Evolutionary conservation across 2,888 invertebrate genomes (phyloP), one percentile per base, ranked within the genome.

Genomic region (Lysandra coridon): DNA sequence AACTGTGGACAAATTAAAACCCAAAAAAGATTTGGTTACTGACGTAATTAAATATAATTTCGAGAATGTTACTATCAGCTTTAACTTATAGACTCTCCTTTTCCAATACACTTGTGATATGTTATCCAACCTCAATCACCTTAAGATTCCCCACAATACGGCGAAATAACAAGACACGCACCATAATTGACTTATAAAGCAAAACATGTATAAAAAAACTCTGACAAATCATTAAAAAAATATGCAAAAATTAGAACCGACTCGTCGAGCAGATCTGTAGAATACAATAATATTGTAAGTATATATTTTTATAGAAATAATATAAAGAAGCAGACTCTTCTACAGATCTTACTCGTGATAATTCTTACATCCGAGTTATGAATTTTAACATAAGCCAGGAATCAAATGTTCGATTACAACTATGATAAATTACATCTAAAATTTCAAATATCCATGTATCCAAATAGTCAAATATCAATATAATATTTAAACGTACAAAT

Each of bases 161-260:
- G 81, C 81, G 76, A 82, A 83, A 81, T 80, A 81, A 83, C 80
- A 80, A 88, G 88, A 89, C 86, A 86, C 88, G 91, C 93, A 92
- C 92, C 92, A 90, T 93, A 94, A 93, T 93, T 93, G 93, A 93
- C 93, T 91, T 87, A 87, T 90, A 91, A 89, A 87, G 87, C 86
- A 86, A 86, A 86, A 78, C 80, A 75, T 81, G 81, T 83, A 80
- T 81, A 74, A 83, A 82, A 82, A 81, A 81, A 84, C 81, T 80
- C 82, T 82, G 37, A 74, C 69, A 74, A 80, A 83, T 80, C 80
- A 80, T 81, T 82, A 74, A 79, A 80, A 81, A 81, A 62, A 81
- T 81, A 81, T 80, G 81, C 79, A 81, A 80, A 64, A 73, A 62
- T 79, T 76, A 64, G 73, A 80, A 82, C 80, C 81, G 80, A 74